Evolutionary conservation across 2,113 vertebrate genomes (phyloP), one percentile per base, ranked within the genome.

Genomic region (Brachirus orientalis): DNA sequence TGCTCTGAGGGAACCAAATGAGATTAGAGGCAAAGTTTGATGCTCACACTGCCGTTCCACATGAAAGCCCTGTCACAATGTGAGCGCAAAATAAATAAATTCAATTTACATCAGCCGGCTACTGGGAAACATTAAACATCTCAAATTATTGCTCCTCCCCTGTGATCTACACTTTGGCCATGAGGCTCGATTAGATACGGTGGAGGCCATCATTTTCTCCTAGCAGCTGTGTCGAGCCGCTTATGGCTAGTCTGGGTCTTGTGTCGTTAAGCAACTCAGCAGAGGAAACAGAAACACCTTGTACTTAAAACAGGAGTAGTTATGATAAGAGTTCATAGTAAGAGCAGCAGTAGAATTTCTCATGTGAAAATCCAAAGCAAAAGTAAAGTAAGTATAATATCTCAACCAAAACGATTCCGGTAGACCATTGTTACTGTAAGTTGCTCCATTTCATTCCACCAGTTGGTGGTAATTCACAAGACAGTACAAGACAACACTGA

Each of bases 21-120:
- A 83, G 69, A 82, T 79, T 63, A 69, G 51, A 66, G 61, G 58
- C 56, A 8, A 56, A 63, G 69, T 66, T 68, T 71, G 64, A 72
- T 71, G 63, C 14, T 12, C 37, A 53, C 10, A 2, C 18, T 59
- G 46, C 35, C 40, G 41, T 60, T 72, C 36, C 38, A 72, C 52
- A 72, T 78, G 60, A 86, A 69, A 80, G 70, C 59, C 6, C 1
- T 43, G 47, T 57, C 63, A 72, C 40, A 69, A 75, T 37, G 41
- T 16, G 1, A 44, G 9, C 6, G 6, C 38, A 45, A 70, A 73
- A 63, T 72, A 69, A 69, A 75, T 69, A 53, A 70, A 79, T 79
- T 79, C 20, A 76, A 65, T 83, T 75, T 72, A 62, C 55, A 57
- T 77, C 44, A 0, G 1, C 46, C 28, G 44, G 72, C 64, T 63